Conservation (phyloP, 2,113 vertebrate genomes). For the Marcusenius ussheri region DNA sequence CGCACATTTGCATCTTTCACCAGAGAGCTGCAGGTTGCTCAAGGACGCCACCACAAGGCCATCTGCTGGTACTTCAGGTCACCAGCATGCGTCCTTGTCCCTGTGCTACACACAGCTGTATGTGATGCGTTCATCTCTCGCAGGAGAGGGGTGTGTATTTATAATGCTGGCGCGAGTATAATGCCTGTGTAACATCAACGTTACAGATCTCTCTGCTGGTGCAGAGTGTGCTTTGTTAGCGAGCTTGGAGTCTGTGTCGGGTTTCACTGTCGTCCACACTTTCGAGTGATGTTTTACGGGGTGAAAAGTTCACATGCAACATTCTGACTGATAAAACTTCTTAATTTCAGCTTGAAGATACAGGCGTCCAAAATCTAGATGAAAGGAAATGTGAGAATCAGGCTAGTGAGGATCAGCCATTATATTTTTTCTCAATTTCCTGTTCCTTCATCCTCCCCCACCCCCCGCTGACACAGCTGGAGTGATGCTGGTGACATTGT, state of each 20-base stretch:
- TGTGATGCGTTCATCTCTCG: neutral
- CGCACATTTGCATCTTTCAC: neutral
- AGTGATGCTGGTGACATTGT: neutral
- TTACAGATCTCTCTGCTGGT: neutral
- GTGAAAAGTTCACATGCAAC: neutral
- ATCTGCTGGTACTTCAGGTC: neutral
- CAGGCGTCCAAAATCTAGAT: neutral
- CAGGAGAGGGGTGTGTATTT: neutral
- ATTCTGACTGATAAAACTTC: neutral
- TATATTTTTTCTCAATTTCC: neutral
- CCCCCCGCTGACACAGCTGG: neutral
- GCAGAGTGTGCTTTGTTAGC: neutral
- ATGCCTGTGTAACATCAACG: neutral
- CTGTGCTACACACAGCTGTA: neutral
- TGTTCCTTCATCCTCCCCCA: neutral
- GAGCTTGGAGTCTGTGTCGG: neutral
- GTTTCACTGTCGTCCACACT: neutral
- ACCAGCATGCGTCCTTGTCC: neutral
- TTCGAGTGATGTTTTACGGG: neutral
- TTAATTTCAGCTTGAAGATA: neutral
- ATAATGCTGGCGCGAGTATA: neutral
- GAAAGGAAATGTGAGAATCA: neutral
- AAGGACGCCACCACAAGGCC: neutral
- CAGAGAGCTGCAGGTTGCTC: neutral
- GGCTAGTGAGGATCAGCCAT: neutral